Base-by-base conservation (phyloP, 2,888 invertebrate species). In the Anarsia innoxiella region DNA sequence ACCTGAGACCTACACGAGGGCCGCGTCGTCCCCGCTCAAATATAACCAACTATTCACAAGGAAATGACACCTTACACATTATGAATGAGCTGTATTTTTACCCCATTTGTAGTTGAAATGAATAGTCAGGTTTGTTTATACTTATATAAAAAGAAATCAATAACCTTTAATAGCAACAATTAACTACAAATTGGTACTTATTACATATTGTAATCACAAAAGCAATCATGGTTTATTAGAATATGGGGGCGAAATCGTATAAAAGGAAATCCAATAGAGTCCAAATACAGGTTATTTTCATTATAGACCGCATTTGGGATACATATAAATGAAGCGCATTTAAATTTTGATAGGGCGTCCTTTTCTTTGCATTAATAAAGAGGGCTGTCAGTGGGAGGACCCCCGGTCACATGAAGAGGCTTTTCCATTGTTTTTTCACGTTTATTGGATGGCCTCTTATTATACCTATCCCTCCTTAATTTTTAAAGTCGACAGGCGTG, bases 21-120 rank as follows among this genome's bases (percentile, higher is more conserved):
- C 50, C n/a, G n/a, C n/a, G n/a, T n/a, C n/a, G n/a, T n/a, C n/a
- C 42, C 56, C 51, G 12, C 56, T 51, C 53, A 61, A 51, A 66
- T 67, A 66, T 75, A 75, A 74, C 71, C 66, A 73, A 72, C 71
- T 71, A 72, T 73, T 72, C 70, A 73, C 59, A 71, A 67, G 68
- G 66, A 68, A 71, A 72, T 73, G 70, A 70, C 74, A 69, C 71
- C 68, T 71, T 57, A 61, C 65, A 59, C 68, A 69, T 72, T 66
- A 71, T 71, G 69, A 72, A 72, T 66, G 67, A 56, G 44, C 51
- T 51, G 66, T 63, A 62, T 62, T 60, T 59, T 60, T 48, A 41
- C 50, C 44, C 46, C 43, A n/a, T n/a, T n/a, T n/a, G n/a, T n/a
- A n/a, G n/a, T n/a, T n/a, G n/a, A n/a, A n/a, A n/a, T n/a, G n/a